Conservation (phyloP, 2,888 invertebrate genomes). For the Notodonta ziczac region DNA sequence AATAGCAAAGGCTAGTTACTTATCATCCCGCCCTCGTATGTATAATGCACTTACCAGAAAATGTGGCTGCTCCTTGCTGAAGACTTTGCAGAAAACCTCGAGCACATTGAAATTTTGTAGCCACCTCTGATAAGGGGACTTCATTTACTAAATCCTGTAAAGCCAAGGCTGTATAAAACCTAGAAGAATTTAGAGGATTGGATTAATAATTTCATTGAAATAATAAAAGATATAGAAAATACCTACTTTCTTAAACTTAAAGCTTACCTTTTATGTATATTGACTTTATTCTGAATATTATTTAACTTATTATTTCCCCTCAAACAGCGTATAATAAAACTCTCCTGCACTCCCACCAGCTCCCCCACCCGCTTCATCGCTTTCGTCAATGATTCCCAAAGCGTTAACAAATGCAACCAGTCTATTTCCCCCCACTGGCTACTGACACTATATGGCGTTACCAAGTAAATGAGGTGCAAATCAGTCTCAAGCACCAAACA, state of each 20-base stretch:
- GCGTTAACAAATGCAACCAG: conserved; percentile 90
- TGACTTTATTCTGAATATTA: conserved; percentile 81
- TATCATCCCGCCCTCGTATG: too few species aligned
- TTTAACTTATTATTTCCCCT: conserved; percentile 86
- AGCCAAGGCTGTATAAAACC: conserved; percentile 96
- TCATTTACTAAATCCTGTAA: conserved; percentile 97
- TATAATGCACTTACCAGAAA: conserved; percentile 88
- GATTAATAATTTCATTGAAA: not conserved
- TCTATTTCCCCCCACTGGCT: conserved; percentile 92
- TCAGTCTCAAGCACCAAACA: conserved; percentile 97
- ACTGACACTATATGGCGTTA: conserved; percentile 96
- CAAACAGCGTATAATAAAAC: conserved; percentile 91
- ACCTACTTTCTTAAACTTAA: not conserved
- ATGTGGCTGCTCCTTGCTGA: conserved; percentile 97
- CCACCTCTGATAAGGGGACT: conserved; percentile 90
- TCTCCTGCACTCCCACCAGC: conserved; percentile 94
- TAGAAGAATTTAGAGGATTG: conserved; percentile 43
- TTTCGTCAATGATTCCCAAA: conserved; percentile 92
- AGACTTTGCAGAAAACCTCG: conserved; percentile 96
- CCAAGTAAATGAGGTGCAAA: conserved; percentile 96
- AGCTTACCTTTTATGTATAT: conserved; percentile 86
- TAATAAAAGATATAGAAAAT: not conserved
- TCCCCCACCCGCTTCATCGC: conserved; percentile 94
- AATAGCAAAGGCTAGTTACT: too few species aligned
- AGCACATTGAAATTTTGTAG: conserved; percentile 93